phyloP scores from a whole-genome alignment of 2,888 invertebrate genomes.

The Autographa pulchrina region DNA sequence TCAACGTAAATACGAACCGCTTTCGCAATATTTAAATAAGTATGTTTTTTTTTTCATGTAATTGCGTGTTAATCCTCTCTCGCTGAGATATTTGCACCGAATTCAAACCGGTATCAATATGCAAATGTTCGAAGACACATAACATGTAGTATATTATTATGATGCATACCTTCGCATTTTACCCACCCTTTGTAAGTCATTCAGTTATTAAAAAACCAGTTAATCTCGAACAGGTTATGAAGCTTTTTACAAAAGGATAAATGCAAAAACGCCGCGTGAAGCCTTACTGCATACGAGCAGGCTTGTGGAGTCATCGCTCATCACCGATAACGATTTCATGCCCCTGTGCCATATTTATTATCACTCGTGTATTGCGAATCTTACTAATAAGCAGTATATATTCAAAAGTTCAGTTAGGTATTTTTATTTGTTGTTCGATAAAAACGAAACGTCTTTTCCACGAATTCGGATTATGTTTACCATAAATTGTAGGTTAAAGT shows the following conservation, averaged over 20 bases:
- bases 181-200: conserved; percentile 15
- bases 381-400: neutral
- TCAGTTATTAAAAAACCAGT: conserved; percentile 34
- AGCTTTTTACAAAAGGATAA: conserved; percentile 16
- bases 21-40: conserved; percentile 35
- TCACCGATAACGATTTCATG: conserved; percentile 8
- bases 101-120: conserved; percentile 17
- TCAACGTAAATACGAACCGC: conserved; percentile 32
- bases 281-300: neutral
- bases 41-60: conserved; percentile 19
- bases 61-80: conserved; percentile 7
- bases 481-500: neutral
- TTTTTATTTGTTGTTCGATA: neutral
- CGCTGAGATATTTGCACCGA: conserved; percentile 10
- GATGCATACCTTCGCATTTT: conserved; percentile 19
- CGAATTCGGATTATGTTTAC: neutral
- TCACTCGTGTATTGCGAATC: neutral
- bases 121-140: neutral
- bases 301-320: conserved; percentile 9
- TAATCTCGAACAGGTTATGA: conserved; percentile 26
- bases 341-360: neutral
- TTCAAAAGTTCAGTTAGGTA: conserved; percentile 3
- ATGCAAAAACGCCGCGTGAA: conserved; percentile 8
- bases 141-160: neutral
- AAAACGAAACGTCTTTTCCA: neutral